Percentiles rank a stretch among this genome's conserved stretches.
Conservation (phyloP, 2,797 vertebrate genomes). For the Poeciliopsis gracilis region DNA sequence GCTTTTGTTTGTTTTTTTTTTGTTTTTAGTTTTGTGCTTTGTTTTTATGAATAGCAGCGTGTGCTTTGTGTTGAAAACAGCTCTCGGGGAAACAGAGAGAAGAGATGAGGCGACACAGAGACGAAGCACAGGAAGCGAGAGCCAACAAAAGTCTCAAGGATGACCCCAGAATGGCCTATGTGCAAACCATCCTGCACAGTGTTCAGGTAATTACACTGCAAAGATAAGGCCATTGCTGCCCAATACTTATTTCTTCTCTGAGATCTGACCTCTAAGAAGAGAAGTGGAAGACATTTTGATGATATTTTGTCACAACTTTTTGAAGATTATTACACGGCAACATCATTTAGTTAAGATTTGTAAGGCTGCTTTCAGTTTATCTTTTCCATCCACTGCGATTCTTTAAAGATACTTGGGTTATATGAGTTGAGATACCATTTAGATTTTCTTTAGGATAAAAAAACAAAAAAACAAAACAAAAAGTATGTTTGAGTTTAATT, state of each 20-base stretch:
- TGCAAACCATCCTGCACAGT: constrained; percentile 71
- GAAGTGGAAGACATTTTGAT: neutral
- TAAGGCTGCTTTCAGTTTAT: neutral
- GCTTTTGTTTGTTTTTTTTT: neutral
- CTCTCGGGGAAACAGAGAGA: constrained; percentile 66
- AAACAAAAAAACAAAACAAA: neutral
- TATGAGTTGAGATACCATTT: neutral
- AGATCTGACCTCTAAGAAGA: neutral
- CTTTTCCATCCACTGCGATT: neutral
- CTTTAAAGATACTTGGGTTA: neutral
- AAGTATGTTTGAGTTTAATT: neutral
- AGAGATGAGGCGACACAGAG: constrained; percentile 73
- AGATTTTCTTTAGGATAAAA: neutral
- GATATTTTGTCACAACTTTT: neutral
- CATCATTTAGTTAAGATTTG: neutral
- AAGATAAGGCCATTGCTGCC: neutral
- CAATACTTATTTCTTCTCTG: neutral
- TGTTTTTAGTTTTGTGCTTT: neutral
- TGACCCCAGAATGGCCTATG: constrained; percentile 50
- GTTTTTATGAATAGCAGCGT: constrained; percentile 18
- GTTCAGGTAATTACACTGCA: constrained; percentile 68
- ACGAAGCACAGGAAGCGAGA: constrained; percentile 46
- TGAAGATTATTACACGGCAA: neutral
- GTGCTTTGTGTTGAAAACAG: constrained; percentile 58
- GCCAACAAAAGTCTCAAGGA: constrained; percentile 36